Base-by-base conservation (phyloP, 1,140 invertebrate genomes). In the Laupala kohalensis region DNA sequence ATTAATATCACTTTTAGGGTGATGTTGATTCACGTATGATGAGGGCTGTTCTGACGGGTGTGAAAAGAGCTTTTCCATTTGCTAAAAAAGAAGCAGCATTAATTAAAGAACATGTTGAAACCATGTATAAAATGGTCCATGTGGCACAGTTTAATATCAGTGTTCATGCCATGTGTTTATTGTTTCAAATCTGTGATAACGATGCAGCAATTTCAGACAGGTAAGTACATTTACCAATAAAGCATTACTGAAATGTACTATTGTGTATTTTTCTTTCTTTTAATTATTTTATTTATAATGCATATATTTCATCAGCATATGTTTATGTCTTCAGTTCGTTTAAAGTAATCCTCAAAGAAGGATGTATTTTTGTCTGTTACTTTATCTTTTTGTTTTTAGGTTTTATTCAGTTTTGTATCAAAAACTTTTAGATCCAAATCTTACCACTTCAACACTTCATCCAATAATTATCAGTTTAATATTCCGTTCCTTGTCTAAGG, bases 1-100 rank as follows among this genome's bases (percentile, higher is more conserved):
- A 53, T 53, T 53, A n/a, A n/a, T 53, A 4, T 74, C 75, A 75
- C 74, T 81, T 80, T 64, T 75, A 92, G 87, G 92, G 94, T 25
- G 94, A 97, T 74, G 89, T 97, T 0, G 92, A 97, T 77, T 92
- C 89, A 64, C 90, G 93, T 77, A 89, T 98, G 81, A 94, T 99
- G 91, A 90, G 90, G 73, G 94, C 90, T 1, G 87, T 99, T 23
- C 81, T 98, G 66, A 89, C 88, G 66, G 95, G 95, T 1, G 91
- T 96, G 6, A 95, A 95, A 77, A 85, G 93, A 74, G 92, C 94
- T 4, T 96, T 90, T 83, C 92, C 91, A 2, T 94, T 87, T 82
- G 88, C 84, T 71, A 88, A 88, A 77, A 76, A 83, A 66, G 85
- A 84, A 72, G 83, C 81, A 62, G 76, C 81, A 4, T 83, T 85